phyloP scores from a whole-genome alignment of 2,888 invertebrate species.

The Bombyx huttoni region DNA sequence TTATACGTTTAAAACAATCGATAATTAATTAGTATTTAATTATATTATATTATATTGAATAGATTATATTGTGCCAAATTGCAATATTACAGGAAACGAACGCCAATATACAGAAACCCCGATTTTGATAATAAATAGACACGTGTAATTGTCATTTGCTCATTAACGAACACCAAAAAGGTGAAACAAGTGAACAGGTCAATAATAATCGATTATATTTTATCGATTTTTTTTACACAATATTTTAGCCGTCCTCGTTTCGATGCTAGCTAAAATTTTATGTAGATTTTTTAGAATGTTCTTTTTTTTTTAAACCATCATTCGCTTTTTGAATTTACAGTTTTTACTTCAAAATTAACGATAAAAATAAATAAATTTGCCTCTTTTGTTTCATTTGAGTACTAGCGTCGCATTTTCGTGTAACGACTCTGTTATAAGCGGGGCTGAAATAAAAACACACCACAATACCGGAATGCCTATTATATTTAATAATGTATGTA shows the following conservation, averaged over 20 bases:
- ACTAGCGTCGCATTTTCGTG: no score
- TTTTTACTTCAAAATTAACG: no score
- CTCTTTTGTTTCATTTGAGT: no score
- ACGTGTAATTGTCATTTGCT: conserved; percentile 25
- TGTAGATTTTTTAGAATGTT: background rate
- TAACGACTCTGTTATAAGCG: no score
- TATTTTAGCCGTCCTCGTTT: conserved; percentile 24
- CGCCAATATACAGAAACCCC: conserved; percentile 43
- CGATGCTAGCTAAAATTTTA: conserved; percentile 2
- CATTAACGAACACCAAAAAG: conserved; percentile 30
- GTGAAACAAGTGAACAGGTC: conserved; percentile 1
- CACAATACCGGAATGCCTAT: no score
- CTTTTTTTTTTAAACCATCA: conserved; percentile 3
- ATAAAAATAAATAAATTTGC: no score
- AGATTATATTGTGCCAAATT: conserved; percentile 49
- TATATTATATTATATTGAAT: conserved; percentile 15
- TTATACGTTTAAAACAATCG: conserved; percentile 18
- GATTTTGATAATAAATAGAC: conserved; percentile 7
- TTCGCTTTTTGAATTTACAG: background rate
- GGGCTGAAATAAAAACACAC: no score
- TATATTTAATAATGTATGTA: conserved; percentile 1
- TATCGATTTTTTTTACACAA: conserved; percentile 15
- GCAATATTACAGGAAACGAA: conserved; percentile 48
- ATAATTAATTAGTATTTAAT: conserved; percentile 11
- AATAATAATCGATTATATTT: conserved; percentile 11